Base-by-base conservation (phyloP, 2,113 vertebrate genomes). In the Murina feae region DNA sequence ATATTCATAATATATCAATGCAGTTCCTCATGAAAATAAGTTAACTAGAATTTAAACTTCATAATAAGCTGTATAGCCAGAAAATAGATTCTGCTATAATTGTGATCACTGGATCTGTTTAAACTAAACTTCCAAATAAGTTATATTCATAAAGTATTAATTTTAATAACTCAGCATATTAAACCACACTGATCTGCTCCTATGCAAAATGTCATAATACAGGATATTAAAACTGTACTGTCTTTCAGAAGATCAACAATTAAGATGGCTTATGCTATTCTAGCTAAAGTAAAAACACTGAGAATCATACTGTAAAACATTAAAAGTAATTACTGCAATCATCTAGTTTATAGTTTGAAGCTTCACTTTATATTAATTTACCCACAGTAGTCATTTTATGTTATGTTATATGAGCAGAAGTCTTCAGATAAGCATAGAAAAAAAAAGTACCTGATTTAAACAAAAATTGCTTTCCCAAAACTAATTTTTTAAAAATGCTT, bases 91-190 rank as follows among this genome's bases (percentile, higher is more conserved):
- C 89, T 39, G 66, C 47, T 86, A 21, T 37, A 65, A 4, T 35
- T 55, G 4, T 89, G 35, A 71, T 86, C 23, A 93, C 13, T 60
- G 20, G 25, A 88, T 80, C 2, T 71, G 21, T 69, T 85, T 21
- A 93, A 85, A 88, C 10, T 53, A 71, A 90, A 85, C 16, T 68
- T 96, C 49, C 53, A 76, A 95, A 35, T 69, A 94, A 93, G 39
- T 78, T 58, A 65, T 44, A n/a, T 30, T 58, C 1, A 49, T 11
- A 47, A 75, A 60, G 25, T 84, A 84, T 71, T 87, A 63, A 47
- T 58, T 86, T 90, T 72, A 85, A 53, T 65, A 89, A 89, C 1
- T 42, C 2, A 85, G 11, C 8, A 90, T 58, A 47, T 82, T 93
- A 71, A 90, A 95, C 20, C 65, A 55, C 51, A 78, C 6, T 72